Base-by-base conservation (phyloP, 1,140 invertebrate genomes). In the Bombyx mandarina region DNA sequence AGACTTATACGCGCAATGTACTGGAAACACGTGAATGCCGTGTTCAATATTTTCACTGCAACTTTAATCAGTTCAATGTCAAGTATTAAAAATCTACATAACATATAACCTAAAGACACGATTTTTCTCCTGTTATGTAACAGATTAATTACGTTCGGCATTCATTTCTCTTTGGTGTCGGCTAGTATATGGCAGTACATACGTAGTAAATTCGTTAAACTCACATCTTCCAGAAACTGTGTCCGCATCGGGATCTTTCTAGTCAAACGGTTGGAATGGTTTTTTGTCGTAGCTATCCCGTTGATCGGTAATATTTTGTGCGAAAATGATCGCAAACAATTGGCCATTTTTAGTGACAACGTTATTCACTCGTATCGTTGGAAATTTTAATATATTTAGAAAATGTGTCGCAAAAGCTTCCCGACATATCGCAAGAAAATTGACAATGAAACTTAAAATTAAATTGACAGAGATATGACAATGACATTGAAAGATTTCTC, bases 211-310 rank as follows among this genome's bases (percentile, higher is more conserved):
- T 50, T 8, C 10, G 26, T 63, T 72, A 65, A 68, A 78, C 83
- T 71, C 61, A 88, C 86, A 75, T 88, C 76, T 79, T 88, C 84
- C 61, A 86, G 68, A 86, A 86, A 87, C 71, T 83, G 78, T 46
- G 82, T 75, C 52, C 84, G 74, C 47, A 78, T 55, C 43, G 82
- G 77, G 57, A 87, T 79, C 75, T 86, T 87, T 64, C 80, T 74
- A 60, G 81, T 67, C 63, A 88, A 74, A 49, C 80, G 82, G 62
- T 71, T 83, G 54, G 79, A 75, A 75, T 86, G 81, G 67, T 67
- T 86, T 79, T 82, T 85, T 12, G 84, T 84, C 42, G 79, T 77
- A 71, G 84, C 83, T 43, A 88, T 86, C 43, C 82, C 82, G 65
- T 88, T 87, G 62, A 88, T 79, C 48, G 86, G 83, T 50, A 84